Conservation (phyloP, 2,113 vertebrate species). For the Ochotona curzoniae region DNA sequence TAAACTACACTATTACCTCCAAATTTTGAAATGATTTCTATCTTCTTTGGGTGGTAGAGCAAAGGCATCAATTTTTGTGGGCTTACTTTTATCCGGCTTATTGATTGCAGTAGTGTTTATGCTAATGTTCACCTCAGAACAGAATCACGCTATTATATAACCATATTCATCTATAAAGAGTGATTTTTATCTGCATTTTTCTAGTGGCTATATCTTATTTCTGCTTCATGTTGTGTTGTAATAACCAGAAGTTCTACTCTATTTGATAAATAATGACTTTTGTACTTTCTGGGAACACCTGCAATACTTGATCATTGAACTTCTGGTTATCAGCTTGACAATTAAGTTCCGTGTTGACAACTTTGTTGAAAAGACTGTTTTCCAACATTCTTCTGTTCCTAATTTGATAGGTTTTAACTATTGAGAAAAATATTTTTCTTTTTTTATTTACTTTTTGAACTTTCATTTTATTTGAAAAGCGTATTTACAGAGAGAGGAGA, state of each 20-base stretch:
- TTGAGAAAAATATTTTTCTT: no score
- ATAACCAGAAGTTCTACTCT: not conserved
- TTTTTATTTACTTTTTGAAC: no score
- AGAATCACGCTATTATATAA: not conserved
- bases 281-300: not conserved
- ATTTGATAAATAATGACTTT: not conserved
- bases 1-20: not conserved
- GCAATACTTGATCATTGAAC: not conserved
- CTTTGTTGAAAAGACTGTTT: not conserved
- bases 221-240: not conserved
- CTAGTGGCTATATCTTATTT: not conserved
- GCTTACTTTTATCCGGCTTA: not conserved
- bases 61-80: conserved; percentile 19
- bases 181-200: not conserved
- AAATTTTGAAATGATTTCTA: conserved; percentile 4
- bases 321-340: not conserved
- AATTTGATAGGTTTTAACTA: not conserved
- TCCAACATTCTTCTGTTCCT: not conserved
- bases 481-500: no score
- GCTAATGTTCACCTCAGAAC: not conserved
- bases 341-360: not conserved
- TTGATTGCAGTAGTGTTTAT: not conserved
- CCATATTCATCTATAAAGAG: not conserved
- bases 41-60: not conserved
- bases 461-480: no score